Evolutionary conservation across 1,140 invertebrate species (phyloP).

Genomic region (Pinna nobilis): DNA sequence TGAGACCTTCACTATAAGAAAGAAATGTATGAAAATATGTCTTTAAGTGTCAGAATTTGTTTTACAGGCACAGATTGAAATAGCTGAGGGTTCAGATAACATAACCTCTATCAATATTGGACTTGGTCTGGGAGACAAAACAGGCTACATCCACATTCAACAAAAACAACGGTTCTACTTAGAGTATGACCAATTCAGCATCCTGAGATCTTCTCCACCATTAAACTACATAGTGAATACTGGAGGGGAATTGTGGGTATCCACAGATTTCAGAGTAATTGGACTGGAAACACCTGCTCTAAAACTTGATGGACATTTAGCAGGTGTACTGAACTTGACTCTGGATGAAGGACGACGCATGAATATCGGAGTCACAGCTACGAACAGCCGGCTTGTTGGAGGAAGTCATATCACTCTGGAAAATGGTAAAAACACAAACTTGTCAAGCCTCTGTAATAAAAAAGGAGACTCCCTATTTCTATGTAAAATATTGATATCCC

Average conservation of each 20-base stretch:
- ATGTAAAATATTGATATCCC: too few species aligned
- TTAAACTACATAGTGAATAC: constrained; percentile 56
- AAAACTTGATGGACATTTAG: constrained; percentile 50
- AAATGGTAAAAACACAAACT: too few species aligned
- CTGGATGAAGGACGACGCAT: constrained; percentile 48
- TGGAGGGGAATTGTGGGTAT: constrained; percentile 50
- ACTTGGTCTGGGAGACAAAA: constrained; percentile 57
- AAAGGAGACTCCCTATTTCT: too few species aligned
- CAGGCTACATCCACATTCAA: constrained; percentile 52
- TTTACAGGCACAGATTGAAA: constrained; percentile 54
- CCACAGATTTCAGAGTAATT: constrained; percentile 55
- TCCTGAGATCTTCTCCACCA: constrained; percentile 53
- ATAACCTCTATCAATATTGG: constrained; percentile 48
- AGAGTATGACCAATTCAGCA: constrained; percentile 48
- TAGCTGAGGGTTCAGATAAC: constrained; percentile 34
- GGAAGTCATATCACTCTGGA: constrained; percentile 31
- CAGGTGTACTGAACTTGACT: constrained; percentile 62
- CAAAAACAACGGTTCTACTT: constrained; percentile 52
- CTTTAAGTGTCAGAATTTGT: background rate
- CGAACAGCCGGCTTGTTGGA: constrained; percentile 50
- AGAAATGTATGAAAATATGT: background rate
- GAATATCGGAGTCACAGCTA: constrained; percentile 48
- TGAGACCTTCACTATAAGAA: too few species aligned
- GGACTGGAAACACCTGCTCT: constrained; percentile 47
- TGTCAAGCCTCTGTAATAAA: too few species aligned